Evolutionary conservation across 2,113 vertebrate genomes (phyloP), one percentile per base, ranked within the genome.

Genomic region (Equus przewalskii): DNA sequence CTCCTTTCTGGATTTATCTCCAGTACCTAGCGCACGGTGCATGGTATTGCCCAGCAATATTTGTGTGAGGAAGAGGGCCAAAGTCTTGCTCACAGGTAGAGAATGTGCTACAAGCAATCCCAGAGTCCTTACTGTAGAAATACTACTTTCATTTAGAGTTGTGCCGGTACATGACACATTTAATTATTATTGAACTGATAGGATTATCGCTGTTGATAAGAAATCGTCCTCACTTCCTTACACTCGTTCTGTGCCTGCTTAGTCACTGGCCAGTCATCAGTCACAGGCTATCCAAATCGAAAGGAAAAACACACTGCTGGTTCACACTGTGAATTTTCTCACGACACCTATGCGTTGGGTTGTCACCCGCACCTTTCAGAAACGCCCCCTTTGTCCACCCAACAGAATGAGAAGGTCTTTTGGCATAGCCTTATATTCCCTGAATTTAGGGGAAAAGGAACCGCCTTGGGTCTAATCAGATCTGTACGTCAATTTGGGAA

Each of bases 161-260:
- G 21, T 64, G 82, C n/a, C 93, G 72, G 91, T 36, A 78, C n/a
- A 26, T 1, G n/a, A n/a, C 62, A 79, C 33, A 33, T 41, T 93
- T 49, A 62, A 9, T 82, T 67, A 60, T 44, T 75, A 70, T 24
- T 64, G 80, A 67, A 81, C 72, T 73, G 54, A 56, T 26, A 56
- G 0, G 33, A 85, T 84, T 85, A 67, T 58, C 22, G 3, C 26
- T 22, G 19, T 62, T 72, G 94, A 93, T 97, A 80, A 95, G 54
- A 89, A 86, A 58, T 44, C 82, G 16, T 58, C 16, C 30, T 78
- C 82, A 89, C 44, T 84, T 94, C 18, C 93, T 96, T 62, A 60
- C 46, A 81, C 26, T 60, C 75, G 30, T 46, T 83, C 80, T 85
- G 18, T 51, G 21, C 21, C 58, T 44, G 60, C 78, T 76, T 56